Base-by-base conservation (phyloP, 2,888 invertebrate species). In the Muscina levida region DNA sequence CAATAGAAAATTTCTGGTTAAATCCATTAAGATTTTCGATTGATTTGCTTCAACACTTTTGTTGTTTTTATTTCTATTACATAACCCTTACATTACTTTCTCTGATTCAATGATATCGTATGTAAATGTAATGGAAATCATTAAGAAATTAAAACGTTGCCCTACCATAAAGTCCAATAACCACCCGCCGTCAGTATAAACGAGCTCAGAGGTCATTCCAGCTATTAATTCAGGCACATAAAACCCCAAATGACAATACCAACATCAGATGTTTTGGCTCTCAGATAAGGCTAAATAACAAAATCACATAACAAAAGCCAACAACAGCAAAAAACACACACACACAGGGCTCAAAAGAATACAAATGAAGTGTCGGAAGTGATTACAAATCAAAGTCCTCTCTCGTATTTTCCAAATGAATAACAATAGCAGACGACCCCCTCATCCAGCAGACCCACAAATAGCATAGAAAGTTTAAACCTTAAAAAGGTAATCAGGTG, bases 401-500 rank as follows among this genome's bases (percentile, higher is more conserved):
- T 31, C 31, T 31, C 31, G 31, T 31, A 31, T 70, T 62, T 62
- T 62, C 37, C 48, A 37, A 77, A 65, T 81, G 81, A 81, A 81
- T 77, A 77, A 65, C 72, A 65, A 24, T 26, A 74, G 73, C 74
- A 73, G 59, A 26, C 72, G 46, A 31, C 31, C 31, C 72, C 37
- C 4, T 31, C 19, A 56, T 39, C 71, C 37, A 72, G 57, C 22
- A 13, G 4, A 42, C 0, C 66, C 59, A 46, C 22, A 10, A 31
- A 5, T 8, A 62, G 15, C 37, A 51, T 42, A 31, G 19, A 75
- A 67, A 66, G 46, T 66, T 67, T 73, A 76, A 79, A 48, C 67
- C 72, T 77, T 78, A 82, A 79, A 73, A 77, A 79, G 83, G 82
- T 83, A 83, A 82, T 83, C 82, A 78, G 83, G 83, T 82, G 82